Evolutionary conservation across 2,888 invertebrate species (phyloP).

Genomic region (Drosophila aldrichi): DNA sequence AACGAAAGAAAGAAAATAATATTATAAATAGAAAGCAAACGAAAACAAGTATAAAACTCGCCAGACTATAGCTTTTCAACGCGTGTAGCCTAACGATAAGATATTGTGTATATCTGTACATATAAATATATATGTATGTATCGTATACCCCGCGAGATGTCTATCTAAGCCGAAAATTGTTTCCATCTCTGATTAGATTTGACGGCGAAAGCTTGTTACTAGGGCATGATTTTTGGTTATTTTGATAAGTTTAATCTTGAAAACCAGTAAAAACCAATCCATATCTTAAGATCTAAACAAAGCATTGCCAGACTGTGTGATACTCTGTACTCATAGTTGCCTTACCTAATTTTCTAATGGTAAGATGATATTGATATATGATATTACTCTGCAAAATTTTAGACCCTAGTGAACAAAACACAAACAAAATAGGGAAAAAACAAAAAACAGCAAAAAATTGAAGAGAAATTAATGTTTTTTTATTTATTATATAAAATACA

Average conservation of each 20-base stretch:
- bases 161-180: background rate
- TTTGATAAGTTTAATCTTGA: background rate
- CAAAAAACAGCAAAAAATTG: background rate
- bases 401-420: no score
- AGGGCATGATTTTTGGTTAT: background rate
- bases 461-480: background rate
- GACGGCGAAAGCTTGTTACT: conserved; percentile 14
- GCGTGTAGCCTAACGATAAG: conserved; percentile 28
- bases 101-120: background rate
- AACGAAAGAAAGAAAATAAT: background rate
- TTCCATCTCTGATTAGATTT: conserved; percentile 11
- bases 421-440: background rate
- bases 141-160: background rate
- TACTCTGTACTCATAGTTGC: no score
- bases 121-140: background rate
- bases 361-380: background rate
- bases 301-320: background rate
- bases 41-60: conserved; percentile 27
- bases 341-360: no score
- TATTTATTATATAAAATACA: background rate
- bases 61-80: conserved; percentile 40
- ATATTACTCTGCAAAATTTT: background rate
- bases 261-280: no score
- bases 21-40: conserved; percentile 4
- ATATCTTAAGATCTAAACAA: background rate